These are phyloP conservation scores for Patella ulyssiponensis DNA, from an alignment of 2,888 invertebrate genomes.

Conservation along the genomic window DNA sequence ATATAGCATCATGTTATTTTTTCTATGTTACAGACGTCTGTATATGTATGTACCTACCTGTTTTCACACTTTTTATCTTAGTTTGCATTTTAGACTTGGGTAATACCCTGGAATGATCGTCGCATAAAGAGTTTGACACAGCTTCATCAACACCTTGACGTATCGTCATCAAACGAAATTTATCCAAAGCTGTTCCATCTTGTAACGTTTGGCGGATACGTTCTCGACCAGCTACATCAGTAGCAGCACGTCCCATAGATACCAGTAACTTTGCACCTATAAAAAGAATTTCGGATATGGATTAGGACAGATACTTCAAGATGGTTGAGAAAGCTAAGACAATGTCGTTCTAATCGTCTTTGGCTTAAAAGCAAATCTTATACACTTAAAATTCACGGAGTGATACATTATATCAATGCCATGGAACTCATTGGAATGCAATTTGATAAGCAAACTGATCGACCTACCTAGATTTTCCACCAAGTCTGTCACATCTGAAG, in stretches of 20 bases:
- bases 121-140: constrained; percentile 55
- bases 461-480: constrained; percentile 72
- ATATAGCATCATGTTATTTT: no score
- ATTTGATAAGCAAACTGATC: neutral
- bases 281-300: neutral
- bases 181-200: constrained; percentile 72
- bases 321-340: no score
- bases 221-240: constrained; percentile 65
- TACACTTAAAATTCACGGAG: no score
- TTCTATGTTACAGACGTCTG: neutral
- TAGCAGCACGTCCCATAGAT: constrained; percentile 56
- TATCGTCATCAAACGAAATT: constrained; percentile 61
- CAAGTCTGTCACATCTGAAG: constrained; percentile 73
- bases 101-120: constrained; percentile 44
- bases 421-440: no score
- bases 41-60: constrained; percentile 39
- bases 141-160: constrained; percentile 59
- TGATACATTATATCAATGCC: no score
- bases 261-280: constrained; percentile 73
- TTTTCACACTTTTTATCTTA: constrained; percentile 31
- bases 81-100: constrained; percentile 44
- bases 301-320: no score
- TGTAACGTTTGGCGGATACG: constrained; percentile 67
- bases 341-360: no score
- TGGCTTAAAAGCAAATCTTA: neutral